Evolutionary conservation across 2,888 invertebrate species (phyloP), one percentile per base, ranked within the genome.

Genomic region (Xestia sexstrigata): DNA sequence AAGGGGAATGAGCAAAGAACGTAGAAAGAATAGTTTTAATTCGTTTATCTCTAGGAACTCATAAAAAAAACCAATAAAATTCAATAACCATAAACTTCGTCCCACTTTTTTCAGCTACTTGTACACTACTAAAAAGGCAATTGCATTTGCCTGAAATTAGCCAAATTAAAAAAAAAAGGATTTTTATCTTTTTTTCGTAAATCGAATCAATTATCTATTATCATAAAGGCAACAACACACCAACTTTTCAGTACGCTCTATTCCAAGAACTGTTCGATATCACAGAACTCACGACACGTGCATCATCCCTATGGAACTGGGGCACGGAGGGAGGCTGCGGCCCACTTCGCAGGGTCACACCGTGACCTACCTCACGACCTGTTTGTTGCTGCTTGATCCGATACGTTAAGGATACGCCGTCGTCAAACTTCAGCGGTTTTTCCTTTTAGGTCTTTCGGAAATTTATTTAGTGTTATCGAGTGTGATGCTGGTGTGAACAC

Each of bases 311-410:
- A 86, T 87, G 74, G 85, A 92, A 90, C 83, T 91, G 86, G 92
- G 90, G 83, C 93, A 90, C 83, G 68, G 78, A 74, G 90, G 88
- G 90, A 88, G 88, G 88, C 87, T 89, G 89, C 86, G 91, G 74
- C 91, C 93, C 89, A 90, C 90, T 92, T 93, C 90, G 74, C 85
- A 88, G 90, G 88, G 89, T 90, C 90, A 86, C 67, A 86, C 89
- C 94, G 90, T 90, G 95, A 95, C 95, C 95, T 95, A 92, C 94
- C 95, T 88, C 93, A 95, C 95, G 93, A 93, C 93, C 93, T 90
- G 93, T 86, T 91, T 91, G 89, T 89, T 82, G 81, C 78, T 87
- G 74, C 76, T 74, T 79, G 68, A 77, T 72, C 74, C 81, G 68
- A 72, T 76, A 60, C 74, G 76, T 78, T 86, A 80, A 70, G 75